Conservation (phyloP, 1,140 invertebrate genomes). For the Trichogramma pretiosum region DNA sequence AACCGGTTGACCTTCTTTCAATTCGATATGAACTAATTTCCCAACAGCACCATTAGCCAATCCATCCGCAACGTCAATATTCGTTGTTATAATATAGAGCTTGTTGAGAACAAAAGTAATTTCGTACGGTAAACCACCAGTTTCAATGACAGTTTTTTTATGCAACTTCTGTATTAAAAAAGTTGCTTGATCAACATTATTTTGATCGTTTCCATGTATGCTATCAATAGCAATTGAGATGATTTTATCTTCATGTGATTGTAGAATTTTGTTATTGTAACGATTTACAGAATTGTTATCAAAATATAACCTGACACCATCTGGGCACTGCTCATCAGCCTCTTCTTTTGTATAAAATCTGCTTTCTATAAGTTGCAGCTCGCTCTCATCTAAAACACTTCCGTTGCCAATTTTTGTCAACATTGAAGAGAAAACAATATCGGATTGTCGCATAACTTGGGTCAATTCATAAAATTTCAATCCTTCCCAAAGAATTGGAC, state of each 20-base stretch:
- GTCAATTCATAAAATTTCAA: conserved; percentile 22
- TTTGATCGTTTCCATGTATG: not conserved
- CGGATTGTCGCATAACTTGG: conserved; percentile 24
- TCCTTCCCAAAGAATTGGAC: conserved; percentile 14
- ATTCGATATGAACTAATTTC: conserved; percentile 29
- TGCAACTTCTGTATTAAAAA: conserved; percentile 26
- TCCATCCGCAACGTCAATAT: conserved; percentile 33
- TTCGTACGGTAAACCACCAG: conserved; percentile 32
- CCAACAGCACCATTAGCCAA: conserved; percentile 34
- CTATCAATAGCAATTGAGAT: not conserved
- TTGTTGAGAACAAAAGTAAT: conserved; percentile 25
- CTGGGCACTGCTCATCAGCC: no score
- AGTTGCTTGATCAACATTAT: conserved; percentile 1
- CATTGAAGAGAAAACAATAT: conserved; percentile 24
- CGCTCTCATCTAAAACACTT: no score
- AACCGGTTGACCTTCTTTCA: conserved; percentile 19
- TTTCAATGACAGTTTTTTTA: conserved; percentile 31
- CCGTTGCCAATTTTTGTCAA: conserved; percentile 30
- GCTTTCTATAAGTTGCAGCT: conserved; percentile 1
- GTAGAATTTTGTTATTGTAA: conserved; percentile 21
- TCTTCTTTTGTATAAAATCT: not conserved
- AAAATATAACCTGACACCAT: conserved; percentile 22
- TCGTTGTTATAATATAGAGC: conserved; percentile 33
- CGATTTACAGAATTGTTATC: conserved; percentile 16
- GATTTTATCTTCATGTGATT: conserved; percentile 20